Evolutionary conservation across 2,888 invertebrate genomes (phyloP), one percentile per base, ranked within the genome.

Genomic region (Hirtodrosophila cameraria): DNA sequence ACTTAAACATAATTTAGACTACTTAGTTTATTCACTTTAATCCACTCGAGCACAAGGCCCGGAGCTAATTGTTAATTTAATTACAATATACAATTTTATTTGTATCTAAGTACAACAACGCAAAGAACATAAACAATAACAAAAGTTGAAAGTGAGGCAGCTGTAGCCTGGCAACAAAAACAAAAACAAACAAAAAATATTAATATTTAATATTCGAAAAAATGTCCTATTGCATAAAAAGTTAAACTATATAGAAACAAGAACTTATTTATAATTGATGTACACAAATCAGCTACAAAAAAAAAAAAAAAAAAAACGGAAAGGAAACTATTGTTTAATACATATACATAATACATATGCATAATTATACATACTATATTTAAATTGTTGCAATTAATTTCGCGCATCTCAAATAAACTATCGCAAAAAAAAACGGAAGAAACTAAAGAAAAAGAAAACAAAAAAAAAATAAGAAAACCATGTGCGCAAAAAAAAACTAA

Each of bases 141-240:
- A 46, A 35, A 30, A 50, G 43, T 38, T 28, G 36, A 41, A 46
- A 60, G 18, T 15, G 33, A 53, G 63, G 46, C 53, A 8, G 25
- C 27, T 38, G 25, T 15, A 39, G 39, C 38, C 41, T 38, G 46
- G 57, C 39, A 6, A 23, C 23, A 45, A 27, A 20, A 30, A 25
- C 15, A 43, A 28, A 42, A 69, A 69, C 36, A 55, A 45, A 45
- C 46, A 43, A 61, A 41, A 69, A 83, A 86, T 83, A 83, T 83
- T 83, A 83, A 83, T 83, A 83, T 83, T 83, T 83, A 83, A 83
- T 83, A 83, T 83, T 83, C 77, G 70, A 70, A 50, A 59, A 59
- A 69, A 68, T 74, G 80, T 83, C 73, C 75, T 74, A 77, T 55
- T 67, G 82, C 83, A 83, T 73, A 83, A 75, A 67, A 52, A 74